phyloP scores from a whole-genome alignment of 2,113 vertebrate species.

The Eidolon helvum region DNA sequence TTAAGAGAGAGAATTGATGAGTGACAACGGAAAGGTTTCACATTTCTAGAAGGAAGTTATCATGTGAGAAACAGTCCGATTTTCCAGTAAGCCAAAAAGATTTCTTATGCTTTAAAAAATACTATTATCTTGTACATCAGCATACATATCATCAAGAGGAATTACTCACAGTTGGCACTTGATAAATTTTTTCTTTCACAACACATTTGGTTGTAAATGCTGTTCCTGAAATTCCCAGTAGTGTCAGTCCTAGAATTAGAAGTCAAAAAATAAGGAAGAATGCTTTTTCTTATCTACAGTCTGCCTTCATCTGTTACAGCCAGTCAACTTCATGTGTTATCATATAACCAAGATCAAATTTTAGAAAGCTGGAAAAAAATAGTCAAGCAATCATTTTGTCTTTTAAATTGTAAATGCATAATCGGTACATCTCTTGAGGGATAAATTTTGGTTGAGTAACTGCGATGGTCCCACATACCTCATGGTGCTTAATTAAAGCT shows the following conservation, averaged over 20 bases:
- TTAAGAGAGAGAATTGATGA: neutral
- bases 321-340: neutral
- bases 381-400: neutral
- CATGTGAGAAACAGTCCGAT: neutral
- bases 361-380: neutral
- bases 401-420: neutral
- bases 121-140: neutral
- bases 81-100: neutral
- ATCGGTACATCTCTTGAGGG: neutral
- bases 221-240: neutral
- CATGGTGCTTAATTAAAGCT: constrained; percentile 30
- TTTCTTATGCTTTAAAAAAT: neutral
- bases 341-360: neutral
- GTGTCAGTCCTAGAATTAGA: neutral
- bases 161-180: neutral
- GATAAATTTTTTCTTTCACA: constrained; percentile 39
- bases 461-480: neutral
- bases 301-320: neutral
- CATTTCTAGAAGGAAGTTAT: neutral
- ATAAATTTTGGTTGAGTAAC: neutral
- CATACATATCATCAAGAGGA: neutral
- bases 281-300: neutral
- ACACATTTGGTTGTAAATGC: neutral
- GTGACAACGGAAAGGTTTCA: constrained; percentile 6
- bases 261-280: neutral